These are phyloP conservation scores for Heliconius melpomene DNA, from an alignment of 1,140 invertebrate species.

Conservation along the genomic window DNA sequence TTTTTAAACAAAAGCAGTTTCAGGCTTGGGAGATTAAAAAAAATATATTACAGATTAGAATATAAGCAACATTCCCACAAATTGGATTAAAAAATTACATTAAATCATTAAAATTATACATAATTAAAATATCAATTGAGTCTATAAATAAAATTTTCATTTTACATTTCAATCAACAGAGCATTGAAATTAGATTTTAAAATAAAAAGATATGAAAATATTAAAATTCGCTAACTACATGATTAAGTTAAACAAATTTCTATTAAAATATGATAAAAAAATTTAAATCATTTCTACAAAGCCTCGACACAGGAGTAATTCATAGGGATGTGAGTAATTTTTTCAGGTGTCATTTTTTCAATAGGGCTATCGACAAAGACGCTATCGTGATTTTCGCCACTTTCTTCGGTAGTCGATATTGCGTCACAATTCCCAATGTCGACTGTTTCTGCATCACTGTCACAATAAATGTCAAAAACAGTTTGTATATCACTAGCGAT, in stretches of 20 bases:
- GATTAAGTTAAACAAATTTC: background rate
- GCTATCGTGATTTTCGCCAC: conserved; percentile 25
- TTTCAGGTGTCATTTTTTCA: conserved; percentile 29
- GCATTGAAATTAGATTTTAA: background rate
- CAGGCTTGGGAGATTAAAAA: conserved; percentile 31
- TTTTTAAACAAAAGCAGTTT: conserved; percentile 66
- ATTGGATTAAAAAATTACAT: conserved; percentile 6
- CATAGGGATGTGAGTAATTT: conserved; percentile 10
- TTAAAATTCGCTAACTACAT: background rate
- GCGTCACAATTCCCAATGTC: conserved; percentile 46
- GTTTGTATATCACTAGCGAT: conserved; percentile 49
- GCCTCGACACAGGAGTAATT: conserved; percentile 5
- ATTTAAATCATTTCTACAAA: background rate
- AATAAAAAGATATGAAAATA: background rate
- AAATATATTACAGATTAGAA: background rate
- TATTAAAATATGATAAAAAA: background rate
- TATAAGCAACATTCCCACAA: background rate
- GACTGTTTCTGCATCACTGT: conserved; percentile 53
- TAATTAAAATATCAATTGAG: background rate
- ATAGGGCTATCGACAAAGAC: conserved; percentile 20
- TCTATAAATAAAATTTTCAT: background rate
- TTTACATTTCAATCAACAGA: background rate
- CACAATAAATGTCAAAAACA: conserved; percentile 42
- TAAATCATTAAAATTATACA: background rate
- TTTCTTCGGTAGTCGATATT: conserved; percentile 44